These are phyloP conservation scores for Lasaia peninsularis DNA, from an alignment of 1,140 invertebrate genomes.

Conservation along the genomic window DNA sequence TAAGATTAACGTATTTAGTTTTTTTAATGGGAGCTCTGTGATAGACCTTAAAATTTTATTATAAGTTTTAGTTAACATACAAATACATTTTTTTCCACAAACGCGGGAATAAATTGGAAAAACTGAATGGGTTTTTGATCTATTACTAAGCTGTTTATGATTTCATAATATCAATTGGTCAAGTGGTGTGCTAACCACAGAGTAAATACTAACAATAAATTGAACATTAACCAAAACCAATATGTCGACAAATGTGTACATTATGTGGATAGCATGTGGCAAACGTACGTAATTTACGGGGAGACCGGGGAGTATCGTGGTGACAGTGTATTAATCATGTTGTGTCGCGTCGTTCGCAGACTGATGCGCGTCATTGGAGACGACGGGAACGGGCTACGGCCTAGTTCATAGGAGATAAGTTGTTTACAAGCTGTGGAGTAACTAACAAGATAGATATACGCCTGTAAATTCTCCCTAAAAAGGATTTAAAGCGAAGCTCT, in stretches of 20 bases:
- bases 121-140: too few relatives aligned
- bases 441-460: too few relatives aligned
- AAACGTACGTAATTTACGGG: slow-evolving; percentile 25
- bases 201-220: slow-evolving; percentile 9
- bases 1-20: too few relatives aligned
- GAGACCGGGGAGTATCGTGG: slow-evolving; percentile 24
- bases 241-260: slow-evolving; percentile 20
- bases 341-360: slow-evolving; percentile 28
- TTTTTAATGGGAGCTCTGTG: too few relatives aligned
- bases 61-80: too few relatives aligned
- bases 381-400: slow-evolving; percentile 5
- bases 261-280: slow-evolving; percentile 17
- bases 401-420: slow-evolving; percentile 13
- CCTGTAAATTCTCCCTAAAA: too few relatives aligned
- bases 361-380: slow-evolving; percentile 31
- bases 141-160: neutral
- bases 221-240: slow-evolving; percentile 10
- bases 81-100: too few relatives aligned
- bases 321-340: slow-evolving; percentile 36
- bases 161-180: neutral
- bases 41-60: too few relatives aligned
- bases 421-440: neutral
- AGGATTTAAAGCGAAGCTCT: too few relatives aligned
- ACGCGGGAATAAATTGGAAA: too few relatives aligned
- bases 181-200: neutral